Conservation (phyloP, 2,797 vertebrate species). For the Sardinella longiceps region DNA sequence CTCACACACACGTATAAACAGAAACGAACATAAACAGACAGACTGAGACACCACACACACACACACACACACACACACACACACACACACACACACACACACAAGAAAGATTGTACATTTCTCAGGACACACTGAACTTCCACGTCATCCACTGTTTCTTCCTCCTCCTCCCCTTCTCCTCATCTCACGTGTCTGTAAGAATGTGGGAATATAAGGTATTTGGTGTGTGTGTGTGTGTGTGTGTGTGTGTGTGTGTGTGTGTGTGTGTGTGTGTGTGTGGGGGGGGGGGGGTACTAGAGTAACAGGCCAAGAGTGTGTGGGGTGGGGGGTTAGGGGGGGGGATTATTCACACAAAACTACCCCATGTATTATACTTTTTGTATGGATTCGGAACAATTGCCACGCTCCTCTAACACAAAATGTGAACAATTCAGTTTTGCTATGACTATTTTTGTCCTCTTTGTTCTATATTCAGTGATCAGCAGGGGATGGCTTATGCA, state of each 20-base stretch:
- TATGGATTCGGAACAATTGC: constrained; percentile 5
- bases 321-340: constrained; percentile 35
- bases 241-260: constrained; percentile 30
- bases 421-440: background rate
- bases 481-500: background rate
- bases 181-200: constrained; percentile 62
- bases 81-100: background rate
- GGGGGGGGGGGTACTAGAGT: constrained; percentile 40
- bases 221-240: constrained; percentile 64
- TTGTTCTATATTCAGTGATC: background rate
- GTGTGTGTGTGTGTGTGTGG: constrained; percentile 30
- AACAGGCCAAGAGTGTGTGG: no score
- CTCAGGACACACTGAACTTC: background rate
- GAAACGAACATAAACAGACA: background rate
- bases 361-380: constrained; percentile 45
- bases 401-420: background rate
- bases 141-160: background rate
- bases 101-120: background rate
- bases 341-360: constrained; percentile 21
- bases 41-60: no score
- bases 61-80: background rate
- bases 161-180: no score
- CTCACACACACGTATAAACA: constrained; percentile 33
- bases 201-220: constrained; percentile 64
- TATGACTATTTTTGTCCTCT: constrained; percentile 1